Evolutionary conservation across 2,888 invertebrate genomes (phyloP), one percentile per base, ranked within the genome.

Genomic region (Hermaeophaga mercurialis): DNA sequence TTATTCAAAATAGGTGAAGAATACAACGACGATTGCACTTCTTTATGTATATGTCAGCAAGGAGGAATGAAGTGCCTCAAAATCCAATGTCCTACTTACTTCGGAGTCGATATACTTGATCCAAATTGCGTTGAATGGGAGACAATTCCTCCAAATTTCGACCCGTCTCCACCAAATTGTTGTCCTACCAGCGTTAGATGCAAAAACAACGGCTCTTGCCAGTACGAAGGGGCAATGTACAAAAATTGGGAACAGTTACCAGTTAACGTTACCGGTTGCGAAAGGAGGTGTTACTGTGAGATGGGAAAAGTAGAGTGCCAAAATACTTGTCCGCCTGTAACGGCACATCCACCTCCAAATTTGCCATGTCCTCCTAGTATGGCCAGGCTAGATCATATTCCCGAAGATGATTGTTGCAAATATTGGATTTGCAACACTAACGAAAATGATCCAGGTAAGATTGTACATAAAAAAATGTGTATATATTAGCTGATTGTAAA

Each of bases 111-210:
- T 71, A 85, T 92, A 5, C 77, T 93, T 39, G 90, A 93, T 69
- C 89, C 92, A 0, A 85, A 88, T 58, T 95, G 94, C 71, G 80
- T 94, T 6, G 85, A 88, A 63, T 94, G 94, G 94, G 92, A 92
- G 58, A 88, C 90, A 0, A 87, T 86, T 15, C 91, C 91, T 0
- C 83, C 86, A 0, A 80, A 86, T 69, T 88, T 88, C 62, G 79
- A 81, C 1, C 85, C 91, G 0, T 80, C 81, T 31, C 85, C 90
- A 0, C 93, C 93, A 0, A 85, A 87, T 66, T 94, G 93, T 74
- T 94, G 93, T 70, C 91, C 92, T 0, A 83, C 91, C 64, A 82
- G 88, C 59, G 85, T 93, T 58, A 81, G 84, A 26, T 94, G 93
- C 65, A 82, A 88, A 56, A 87, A 88, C 72, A 92, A 93, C 71